Evolutionary conservation across 2,797 vertebrate genomes (phyloP), one percentile per base, ranked within the genome.

Genomic region (Serranus cabrilla): DNA sequence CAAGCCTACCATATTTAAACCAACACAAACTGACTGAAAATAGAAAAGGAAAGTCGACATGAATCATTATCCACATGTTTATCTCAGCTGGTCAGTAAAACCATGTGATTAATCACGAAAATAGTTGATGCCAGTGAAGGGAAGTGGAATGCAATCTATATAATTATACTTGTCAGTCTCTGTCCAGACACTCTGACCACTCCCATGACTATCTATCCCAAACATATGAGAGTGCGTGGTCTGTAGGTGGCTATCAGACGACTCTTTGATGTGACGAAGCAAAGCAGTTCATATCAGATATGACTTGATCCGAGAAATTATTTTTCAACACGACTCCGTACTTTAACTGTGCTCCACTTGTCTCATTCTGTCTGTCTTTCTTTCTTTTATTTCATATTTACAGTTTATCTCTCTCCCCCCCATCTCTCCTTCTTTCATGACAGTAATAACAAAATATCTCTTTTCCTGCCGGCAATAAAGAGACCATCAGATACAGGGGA

Each of bases 401-500:
- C 47, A 69, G 66, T 82, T 76, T 59, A 82, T 83, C 74, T 82
- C 59, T 60, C 45, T 76, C 61, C 68, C 61, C 71, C 23, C 40
- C 63, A 31, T 75, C 34, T 80, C 20, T 52, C 45, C 40, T 61
- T 71, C 27, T 60, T 67, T 81, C 80, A 86, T 83, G 31, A 52
- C 58, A 58, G 63, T 84, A 57, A 83, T 87, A 85, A 84, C 75
- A 79, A 83, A 80, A 76, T 85, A 76, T 80, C n/a, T 67, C 17
- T 81, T 74, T 69, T 46, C 68, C 77, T 78, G 21, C 66, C 51
- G 75, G 76, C 78, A 84, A 87, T 84, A 83, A 88, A 84, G 43
- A 78, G n/a, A 71, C 34, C 27, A 81, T 87, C 81, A 82, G 78
- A 91, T 87, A 81, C 49, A 81, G 57, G n/a, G 25, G 7, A 62